These are phyloP conservation scores for Callimico goeldii DNA, from an alignment of 2,797 vertebrate genomes.

Conservation along the genomic window DNA sequence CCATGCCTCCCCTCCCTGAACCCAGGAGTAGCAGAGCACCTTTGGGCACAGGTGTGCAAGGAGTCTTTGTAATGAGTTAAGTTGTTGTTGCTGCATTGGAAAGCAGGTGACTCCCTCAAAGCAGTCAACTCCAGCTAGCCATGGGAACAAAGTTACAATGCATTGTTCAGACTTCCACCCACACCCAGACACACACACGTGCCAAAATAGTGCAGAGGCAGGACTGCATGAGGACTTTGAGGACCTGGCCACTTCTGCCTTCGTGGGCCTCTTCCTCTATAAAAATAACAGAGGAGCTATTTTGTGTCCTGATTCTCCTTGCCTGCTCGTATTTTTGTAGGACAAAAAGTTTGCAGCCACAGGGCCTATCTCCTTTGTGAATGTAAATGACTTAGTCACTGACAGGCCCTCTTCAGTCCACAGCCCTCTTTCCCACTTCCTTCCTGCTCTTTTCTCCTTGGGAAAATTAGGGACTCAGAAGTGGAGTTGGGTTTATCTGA, in stretches of 20 bases:
- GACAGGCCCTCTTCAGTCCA: not conserved
- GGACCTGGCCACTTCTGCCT: not conserved
- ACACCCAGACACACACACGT: not conserved
- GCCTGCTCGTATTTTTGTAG: not conserved
- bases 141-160: not conserved
- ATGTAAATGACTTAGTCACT: not conserved
- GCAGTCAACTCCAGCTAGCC: not conserved
- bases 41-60: not conserved
- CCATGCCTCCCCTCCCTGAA: not conserved
- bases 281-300: not conserved
- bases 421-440: not conserved
- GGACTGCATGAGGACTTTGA: not conserved
- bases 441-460: not conserved
- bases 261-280: not conserved
- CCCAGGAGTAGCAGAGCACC: not conserved
- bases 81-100: not conserved
- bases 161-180: not conserved
- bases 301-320: not conserved
- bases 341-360: not conserved
- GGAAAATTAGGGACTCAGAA: not conserved
- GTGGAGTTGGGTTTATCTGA: accelerated
- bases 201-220: not conserved
- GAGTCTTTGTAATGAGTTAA: not conserved
- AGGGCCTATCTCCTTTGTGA: not conserved
- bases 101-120: not conserved